Conservation (phyloP, 2,888 invertebrate genomes). For the Agrochola lychnidis region DNA sequence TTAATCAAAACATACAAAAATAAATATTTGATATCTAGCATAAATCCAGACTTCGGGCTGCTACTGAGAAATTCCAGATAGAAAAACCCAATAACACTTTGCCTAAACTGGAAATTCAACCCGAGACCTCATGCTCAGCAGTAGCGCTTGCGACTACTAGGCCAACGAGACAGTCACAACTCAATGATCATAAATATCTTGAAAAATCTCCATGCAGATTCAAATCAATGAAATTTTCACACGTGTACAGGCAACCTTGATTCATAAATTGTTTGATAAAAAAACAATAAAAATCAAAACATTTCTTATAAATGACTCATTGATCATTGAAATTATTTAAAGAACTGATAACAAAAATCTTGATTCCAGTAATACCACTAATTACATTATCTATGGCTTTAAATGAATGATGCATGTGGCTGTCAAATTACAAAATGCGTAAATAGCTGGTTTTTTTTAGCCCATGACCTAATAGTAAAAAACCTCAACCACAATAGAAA, state of each 20-base stretch:
- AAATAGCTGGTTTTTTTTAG: not conserved
- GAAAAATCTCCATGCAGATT: not conserved
- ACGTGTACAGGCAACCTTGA: not conserved
- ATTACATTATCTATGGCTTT: not conserved
- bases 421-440: not conserved
- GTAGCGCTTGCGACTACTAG: not conserved
- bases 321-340: not conserved
- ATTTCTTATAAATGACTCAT: conserved; percentile 4
- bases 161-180: not conserved
- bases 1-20: too few species aligned
- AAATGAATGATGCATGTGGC: not conserved
- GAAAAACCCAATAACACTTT: too few species aligned
- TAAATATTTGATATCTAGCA: too few species aligned
- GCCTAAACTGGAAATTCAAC: too few species aligned
- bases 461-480: not conserved
- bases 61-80: too few species aligned
- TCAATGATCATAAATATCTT: not conserved
- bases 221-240: not conserved
- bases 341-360: not conserved
- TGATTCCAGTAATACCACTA: not conserved
- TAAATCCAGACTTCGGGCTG: too few species aligned
- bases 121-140: too few species aligned
- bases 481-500: not conserved
- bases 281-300: conserved; percentile 21
- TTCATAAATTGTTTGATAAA: conserved; percentile 5